These are phyloP conservation scores for Atractosteus spatula DNA, from an alignment of 2,113 vertebrate species.

Conservation along the genomic window DNA sequence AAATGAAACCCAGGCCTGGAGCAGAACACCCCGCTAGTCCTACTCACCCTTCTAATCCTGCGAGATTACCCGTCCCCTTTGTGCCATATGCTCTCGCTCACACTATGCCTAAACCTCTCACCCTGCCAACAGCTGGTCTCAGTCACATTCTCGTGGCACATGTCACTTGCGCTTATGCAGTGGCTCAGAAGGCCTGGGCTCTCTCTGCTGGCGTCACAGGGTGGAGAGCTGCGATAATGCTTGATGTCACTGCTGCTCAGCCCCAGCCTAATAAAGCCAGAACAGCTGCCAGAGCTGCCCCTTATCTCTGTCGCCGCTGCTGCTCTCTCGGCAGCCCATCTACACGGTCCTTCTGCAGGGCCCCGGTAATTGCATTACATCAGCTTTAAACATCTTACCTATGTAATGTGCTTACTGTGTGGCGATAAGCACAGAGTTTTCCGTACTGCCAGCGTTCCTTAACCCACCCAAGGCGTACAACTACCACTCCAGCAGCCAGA, in stretches of 20 bases:
- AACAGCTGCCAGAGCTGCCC: too few species aligned
- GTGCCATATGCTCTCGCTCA: background rate
- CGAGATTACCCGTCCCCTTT: background rate
- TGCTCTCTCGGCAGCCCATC: too few species aligned
- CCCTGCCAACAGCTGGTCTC: background rate
- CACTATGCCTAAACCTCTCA: background rate
- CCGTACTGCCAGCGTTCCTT: slow-evolving; percentile 6
- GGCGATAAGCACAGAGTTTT: slow-evolving; percentile 27
- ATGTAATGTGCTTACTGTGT: background rate
- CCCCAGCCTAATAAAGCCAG: slow-evolving; percentile 32
- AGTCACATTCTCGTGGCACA: slow-evolving; percentile 20
- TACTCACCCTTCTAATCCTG: background rate
- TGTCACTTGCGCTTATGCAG: slow-evolving; percentile 29
- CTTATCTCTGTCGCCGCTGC: too few species aligned
- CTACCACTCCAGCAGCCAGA: too few species aligned
- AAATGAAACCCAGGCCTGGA: too few species aligned
- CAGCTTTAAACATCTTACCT: slow-evolving; percentile 39
- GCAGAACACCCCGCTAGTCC: too few species aligned
- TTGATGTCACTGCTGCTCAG: slow-evolving; percentile 42
- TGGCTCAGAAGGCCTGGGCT: slow-evolving; percentile 31
- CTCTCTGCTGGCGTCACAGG: slow-evolving; percentile 35
- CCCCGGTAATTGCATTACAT: slow-evolving; percentile 39
- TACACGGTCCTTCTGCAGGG: slow-evolving; percentile 23
- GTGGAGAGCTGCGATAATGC: slow-evolving; percentile 24
- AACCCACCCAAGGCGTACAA: too few species aligned